These are phyloP conservation scores for Sinopyrophorus schimmeli DNA, from an alignment of 2,888 invertebrate genomes.

Conservation along the genomic window DNA sequence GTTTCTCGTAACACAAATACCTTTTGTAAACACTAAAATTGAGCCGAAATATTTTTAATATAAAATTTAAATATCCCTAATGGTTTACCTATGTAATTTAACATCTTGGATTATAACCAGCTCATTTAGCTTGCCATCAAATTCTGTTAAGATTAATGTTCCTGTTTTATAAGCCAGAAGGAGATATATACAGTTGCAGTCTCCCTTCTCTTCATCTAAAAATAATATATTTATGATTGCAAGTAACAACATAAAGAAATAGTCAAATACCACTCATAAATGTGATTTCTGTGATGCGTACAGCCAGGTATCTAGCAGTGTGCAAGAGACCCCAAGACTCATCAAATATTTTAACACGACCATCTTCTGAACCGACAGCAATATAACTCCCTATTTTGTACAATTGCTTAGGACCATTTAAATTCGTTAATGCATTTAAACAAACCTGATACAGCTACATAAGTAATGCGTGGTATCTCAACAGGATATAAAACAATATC, in stretches of 20 bases:
- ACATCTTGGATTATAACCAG: conserved; percentile 42
- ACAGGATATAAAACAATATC: conserved; percentile 46
- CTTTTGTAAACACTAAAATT: conserved; percentile 48
- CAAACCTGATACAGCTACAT: conserved; percentile 48
- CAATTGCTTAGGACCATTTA: too few species aligned
- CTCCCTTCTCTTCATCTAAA: conserved; percentile 31
- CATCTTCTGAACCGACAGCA: conserved; percentile 52
- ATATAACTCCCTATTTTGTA: conserved; percentile 43
- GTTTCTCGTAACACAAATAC: conserved; percentile 51
- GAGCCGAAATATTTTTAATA: background rate
- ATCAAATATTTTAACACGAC: conserved; percentile 47
- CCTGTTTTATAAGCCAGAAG: conserved; percentile 35
- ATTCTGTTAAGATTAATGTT: conserved; percentile 34
- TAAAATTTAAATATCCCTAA: background rate
- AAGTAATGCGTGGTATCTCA: conserved; percentile 48
- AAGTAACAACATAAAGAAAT: background rate
- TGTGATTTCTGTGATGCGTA: conserved; percentile 46
- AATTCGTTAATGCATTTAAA: too few species aligned
- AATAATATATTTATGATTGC: conserved; percentile 6
- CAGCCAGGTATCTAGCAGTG: conserved; percentile 45
- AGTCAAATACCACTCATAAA: conserved; percentile 42
- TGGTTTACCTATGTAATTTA: conserved; percentile 45
- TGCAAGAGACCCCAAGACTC: conserved; percentile 45
- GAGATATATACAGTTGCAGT: conserved; percentile 23
- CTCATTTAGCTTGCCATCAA: conserved; percentile 32